Percentiles rank a stretch among this genome's conserved stretches.
Conservation (phyloP, 2,797 vertebrate species). For the Pipistrellus pygmaeus region DNA sequence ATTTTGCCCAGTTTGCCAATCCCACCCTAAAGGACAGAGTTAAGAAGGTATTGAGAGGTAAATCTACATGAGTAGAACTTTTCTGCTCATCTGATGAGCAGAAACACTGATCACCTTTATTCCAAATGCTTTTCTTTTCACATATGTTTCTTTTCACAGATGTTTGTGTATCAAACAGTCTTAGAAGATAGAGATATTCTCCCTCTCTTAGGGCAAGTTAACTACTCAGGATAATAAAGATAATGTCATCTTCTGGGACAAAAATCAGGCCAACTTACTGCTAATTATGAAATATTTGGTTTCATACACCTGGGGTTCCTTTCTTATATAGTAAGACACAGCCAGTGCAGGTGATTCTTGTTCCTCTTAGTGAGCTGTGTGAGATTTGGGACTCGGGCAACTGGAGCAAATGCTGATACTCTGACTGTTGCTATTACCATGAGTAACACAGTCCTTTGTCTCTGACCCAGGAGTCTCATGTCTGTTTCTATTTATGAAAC, state of each 20-base stretch:
- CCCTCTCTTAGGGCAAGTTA: neutral
- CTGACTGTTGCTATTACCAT: neutral
- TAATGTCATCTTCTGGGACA: neutral
- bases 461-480: neutral
- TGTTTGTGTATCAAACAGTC: neutral
- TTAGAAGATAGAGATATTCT: neutral
- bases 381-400: neutral
- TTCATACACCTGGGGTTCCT: neutral
- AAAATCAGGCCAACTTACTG: neutral
- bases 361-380: neutral
- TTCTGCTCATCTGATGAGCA: neutral
- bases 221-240: neutral
- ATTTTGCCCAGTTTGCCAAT: constrained; percentile 3
- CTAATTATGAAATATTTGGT: neutral
- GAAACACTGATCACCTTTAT: neutral
- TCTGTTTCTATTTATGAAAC: neutral
- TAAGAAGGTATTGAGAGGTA: neutral
- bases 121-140: neutral
- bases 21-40: neutral
- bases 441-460: neutral
- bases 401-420: neutral
- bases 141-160: neutral
- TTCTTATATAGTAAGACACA: neutral
- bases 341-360: neutral
- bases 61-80: neutral